phyloP scores from a whole-genome alignment of 30 jellyfish, hydroid and myxozoan genomes.

The Hydractinia echinata region DNA sequence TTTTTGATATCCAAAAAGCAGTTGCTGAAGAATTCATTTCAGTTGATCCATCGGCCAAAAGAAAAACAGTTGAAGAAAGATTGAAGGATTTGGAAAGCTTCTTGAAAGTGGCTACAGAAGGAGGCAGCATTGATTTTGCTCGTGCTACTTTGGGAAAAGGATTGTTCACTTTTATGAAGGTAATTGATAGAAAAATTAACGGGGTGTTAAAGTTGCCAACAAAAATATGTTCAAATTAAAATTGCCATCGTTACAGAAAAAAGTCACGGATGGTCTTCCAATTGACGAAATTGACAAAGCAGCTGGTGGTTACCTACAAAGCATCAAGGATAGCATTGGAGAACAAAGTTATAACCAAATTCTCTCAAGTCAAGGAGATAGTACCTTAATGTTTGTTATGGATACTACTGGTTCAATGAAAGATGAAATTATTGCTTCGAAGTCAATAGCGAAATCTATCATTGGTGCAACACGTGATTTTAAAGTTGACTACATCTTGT shows the following conservation, averaged over 20 bases:
- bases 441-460: constrained; percentile 64
- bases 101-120: constrained; percentile 68
- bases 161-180: constrained; percentile 66
- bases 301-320: constrained; percentile 52
- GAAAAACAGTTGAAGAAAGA: constrained; percentile 54
- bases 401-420: constrained; percentile 87
- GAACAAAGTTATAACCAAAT: constrained; percentile 58
- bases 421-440: constrained; percentile 72
- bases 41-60: constrained; percentile 51
- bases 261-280: constrained; percentile 69
- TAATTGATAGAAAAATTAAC: neutral
- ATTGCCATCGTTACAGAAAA: constrained; percentile 26
- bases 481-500: constrained; percentile 66
- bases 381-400: constrained; percentile 70
- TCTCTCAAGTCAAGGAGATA: constrained; percentile 72
- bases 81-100: constrained; percentile 48
- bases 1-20: constrained; percentile 67
- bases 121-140: constrained; percentile 89
- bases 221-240: neutral
- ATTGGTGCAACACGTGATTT: constrained; percentile 56
- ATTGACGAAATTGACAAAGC: constrained; percentile 65
- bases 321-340: constrained; percentile 54
- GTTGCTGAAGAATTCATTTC: constrained; percentile 65
- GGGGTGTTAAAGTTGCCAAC: neutral
- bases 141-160: constrained; percentile 63